These are phyloP conservation scores for Hydropotes inermis DNA, from an alignment of 2,113 vertebrate species.

Conservation along the genomic window DNA sequence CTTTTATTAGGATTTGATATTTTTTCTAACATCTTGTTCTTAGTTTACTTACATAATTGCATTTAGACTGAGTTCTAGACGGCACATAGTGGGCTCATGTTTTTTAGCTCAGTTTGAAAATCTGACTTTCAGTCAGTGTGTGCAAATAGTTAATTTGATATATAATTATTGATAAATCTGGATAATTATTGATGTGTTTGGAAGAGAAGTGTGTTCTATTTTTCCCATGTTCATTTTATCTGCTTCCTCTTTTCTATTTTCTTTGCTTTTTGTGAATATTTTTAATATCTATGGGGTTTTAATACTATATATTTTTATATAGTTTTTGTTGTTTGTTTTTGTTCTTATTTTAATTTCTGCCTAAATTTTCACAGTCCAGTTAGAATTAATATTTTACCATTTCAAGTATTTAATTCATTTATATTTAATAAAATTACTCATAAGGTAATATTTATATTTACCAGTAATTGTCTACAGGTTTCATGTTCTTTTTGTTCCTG, in stretches of 20 bases:
- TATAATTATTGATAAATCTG: background rate
- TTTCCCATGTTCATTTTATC: background rate
- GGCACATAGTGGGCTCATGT: background rate
- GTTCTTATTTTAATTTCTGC: background rate
- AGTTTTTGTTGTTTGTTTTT: background rate
- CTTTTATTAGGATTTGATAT: background rate
- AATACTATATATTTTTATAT: background rate
- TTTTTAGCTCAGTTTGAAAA: background rate
- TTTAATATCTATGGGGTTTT: background rate
- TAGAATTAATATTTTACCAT: background rate
- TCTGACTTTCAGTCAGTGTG: background rate
- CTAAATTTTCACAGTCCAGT: background rate
- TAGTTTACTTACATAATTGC: background rate
- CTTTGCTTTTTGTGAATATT: background rate
- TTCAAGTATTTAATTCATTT: background rate
- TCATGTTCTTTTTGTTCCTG: background rate
- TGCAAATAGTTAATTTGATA: background rate
- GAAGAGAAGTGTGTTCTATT: background rate
- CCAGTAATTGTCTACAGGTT: background rate
- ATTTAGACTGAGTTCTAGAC: background rate
- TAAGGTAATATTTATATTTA: background rate
- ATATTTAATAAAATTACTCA: background rate
- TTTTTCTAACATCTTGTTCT: background rate
- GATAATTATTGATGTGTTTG: background rate
- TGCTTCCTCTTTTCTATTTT: background rate